phyloP scores from a whole-genome alignment of 2,888 invertebrate species.

The Philonicus albiceps region DNA sequence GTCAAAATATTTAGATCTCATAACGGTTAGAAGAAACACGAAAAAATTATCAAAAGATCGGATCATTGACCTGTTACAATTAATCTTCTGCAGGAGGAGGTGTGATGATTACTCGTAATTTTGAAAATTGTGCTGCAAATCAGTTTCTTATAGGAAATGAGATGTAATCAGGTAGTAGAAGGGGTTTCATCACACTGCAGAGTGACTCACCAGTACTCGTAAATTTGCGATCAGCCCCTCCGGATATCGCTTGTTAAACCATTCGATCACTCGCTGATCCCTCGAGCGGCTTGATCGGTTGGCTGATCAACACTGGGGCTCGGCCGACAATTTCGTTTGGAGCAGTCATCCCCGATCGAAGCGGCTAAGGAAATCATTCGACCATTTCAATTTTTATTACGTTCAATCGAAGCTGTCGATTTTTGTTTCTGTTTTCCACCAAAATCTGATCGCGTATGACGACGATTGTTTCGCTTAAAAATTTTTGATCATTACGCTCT shows the following conservation, averaged over 20 bases:
- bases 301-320: neutral
- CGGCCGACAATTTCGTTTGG: neutral
- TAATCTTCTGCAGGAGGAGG: neutral
- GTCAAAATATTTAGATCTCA: neutral
- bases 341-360: neutral
- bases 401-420: neutral
- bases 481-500: neutral
- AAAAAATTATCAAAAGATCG: neutral
- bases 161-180: neutral
- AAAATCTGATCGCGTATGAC: constrained; percentile 4
- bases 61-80: neutral
- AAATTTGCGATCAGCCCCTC: neutral
- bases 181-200: neutral
- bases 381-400: neutral
- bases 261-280: neutral
- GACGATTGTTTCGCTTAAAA: neutral
- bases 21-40: neutral
- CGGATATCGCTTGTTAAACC: constrained; percentile 1
- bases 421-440: neutral
- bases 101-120: neutral
- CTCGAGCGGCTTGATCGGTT: neutral
- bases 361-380: neutral
- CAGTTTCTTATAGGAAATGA: neutral
- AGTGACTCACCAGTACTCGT: neutral
- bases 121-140: neutral